These are phyloP conservation scores for Cylindroiulus punctatus DNA, from an alignment of 2,888 invertebrate species.

Conservation along the genomic window DNA sequence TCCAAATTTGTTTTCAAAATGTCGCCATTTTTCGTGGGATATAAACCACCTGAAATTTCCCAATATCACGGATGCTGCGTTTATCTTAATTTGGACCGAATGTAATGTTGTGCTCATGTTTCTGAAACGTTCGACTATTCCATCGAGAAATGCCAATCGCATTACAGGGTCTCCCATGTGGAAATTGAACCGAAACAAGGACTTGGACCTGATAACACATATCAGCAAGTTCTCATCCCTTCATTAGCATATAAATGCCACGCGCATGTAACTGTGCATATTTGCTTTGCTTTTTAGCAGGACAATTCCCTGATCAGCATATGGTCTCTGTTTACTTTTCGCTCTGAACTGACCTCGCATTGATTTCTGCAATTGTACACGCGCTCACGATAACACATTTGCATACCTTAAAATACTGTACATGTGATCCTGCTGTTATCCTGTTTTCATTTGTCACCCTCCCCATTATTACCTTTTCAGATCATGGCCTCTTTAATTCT, in stretches of 20 bases:
- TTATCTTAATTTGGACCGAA: no score
- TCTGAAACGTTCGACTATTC: neutral
- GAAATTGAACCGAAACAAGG: neutral
- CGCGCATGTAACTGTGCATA: neutral
- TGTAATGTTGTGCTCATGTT: neutral
- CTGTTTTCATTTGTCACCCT: neutral
- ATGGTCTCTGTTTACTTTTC: neutral
- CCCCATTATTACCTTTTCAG: neutral
- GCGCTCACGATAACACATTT: neutral
- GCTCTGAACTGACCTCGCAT: conserved; percentile 4
- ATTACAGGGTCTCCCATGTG: neutral
- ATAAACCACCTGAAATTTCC: no score
- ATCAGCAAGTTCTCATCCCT: neutral
- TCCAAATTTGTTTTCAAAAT: no score
- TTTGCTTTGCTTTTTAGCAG: neutral
- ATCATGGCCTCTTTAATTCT: neutral
- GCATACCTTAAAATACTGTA: neutral
- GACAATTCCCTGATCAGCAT: conserved; percentile 11
- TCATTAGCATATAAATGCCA: conserved; percentile 5
- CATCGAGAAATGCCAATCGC: neutral
- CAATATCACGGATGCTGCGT: no score
- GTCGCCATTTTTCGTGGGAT: no score
- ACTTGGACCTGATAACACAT: neutral
- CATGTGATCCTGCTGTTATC: neutral
- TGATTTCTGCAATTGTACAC: neutral